phyloP scores from a whole-genome alignment of 1,140 invertebrate genomes.

The Listronotus oregonensis region DNA sequence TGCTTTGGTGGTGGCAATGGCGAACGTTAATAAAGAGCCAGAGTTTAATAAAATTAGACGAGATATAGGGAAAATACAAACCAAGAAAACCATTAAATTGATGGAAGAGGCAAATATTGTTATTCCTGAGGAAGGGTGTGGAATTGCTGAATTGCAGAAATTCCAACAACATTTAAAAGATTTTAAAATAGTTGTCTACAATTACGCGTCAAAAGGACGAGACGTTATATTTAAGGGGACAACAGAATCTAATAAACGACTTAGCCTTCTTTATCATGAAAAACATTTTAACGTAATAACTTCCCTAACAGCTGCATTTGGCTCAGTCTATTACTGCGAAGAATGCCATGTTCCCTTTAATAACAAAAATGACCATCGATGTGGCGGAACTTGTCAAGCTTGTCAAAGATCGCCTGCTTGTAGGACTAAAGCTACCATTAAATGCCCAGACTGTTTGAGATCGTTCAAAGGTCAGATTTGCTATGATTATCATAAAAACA shows the following conservation, averaged over 20 bases:
- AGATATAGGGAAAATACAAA: slow-evolving; percentile 10
- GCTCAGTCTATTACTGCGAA: slow-evolving; percentile 16
- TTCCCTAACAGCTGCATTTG: slow-evolving; percentile 16
- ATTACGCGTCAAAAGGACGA: slow-evolving; percentile 9
- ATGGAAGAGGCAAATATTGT: background rate
- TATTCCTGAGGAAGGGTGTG: slow-evolving; percentile 13
- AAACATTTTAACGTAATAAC: slow-evolving; percentile 3
- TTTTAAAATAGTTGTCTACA: slow-evolving; percentile 12
- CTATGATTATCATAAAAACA: no score
- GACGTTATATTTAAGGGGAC: slow-evolving; percentile 4
- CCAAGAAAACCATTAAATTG: background rate
- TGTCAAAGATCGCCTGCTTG: no score
- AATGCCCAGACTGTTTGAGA: no score
- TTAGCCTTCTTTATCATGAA: slow-evolving; percentile 3
- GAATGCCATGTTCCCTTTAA: slow-evolving; percentile 1
- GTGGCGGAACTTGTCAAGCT: background rate
- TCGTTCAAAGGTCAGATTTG: no score
- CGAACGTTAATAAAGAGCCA: slow-evolving; percentile 6
- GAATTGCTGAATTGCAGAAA: slow-evolving; percentile 16
- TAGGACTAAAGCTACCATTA: no score
- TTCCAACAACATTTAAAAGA: slow-evolving; percentile 12
- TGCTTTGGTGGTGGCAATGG: slow-evolving; percentile 9
- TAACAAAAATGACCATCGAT: slow-evolving; percentile 10
- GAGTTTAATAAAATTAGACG: background rate
- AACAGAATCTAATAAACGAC: background rate